phyloP scores from a whole-genome alignment of 2,888 invertebrate genomes.

The Drosophila fungiperda region DNA sequence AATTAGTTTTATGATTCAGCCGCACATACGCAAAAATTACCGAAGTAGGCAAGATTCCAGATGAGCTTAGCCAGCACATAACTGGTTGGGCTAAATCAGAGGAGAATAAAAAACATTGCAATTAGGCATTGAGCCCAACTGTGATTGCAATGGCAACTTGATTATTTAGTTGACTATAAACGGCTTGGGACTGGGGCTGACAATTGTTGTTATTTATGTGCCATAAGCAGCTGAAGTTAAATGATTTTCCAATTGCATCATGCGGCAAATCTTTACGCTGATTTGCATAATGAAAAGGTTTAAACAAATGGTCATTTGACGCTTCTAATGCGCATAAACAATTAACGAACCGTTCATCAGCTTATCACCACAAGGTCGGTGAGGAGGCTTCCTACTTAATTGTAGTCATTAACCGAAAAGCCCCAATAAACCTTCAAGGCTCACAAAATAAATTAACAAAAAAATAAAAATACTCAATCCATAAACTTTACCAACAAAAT shows the following conservation, averaged over 20 bases:
- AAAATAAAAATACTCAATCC: conserved; percentile 15
- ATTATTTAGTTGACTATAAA: conserved; percentile 30
- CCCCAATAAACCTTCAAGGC: conserved; percentile 43
- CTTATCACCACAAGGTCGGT: conserved; percentile 51
- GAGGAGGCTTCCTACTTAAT: conserved; percentile 47
- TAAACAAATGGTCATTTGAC: conserved; percentile 31
- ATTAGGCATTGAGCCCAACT: conserved; percentile 32
- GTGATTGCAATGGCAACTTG: conserved; percentile 5
- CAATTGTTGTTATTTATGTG: conserved; percentile 21
- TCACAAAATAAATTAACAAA: conserved; percentile 43
- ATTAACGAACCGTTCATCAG: conserved; percentile 50
- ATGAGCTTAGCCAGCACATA: conserved; percentile 13
- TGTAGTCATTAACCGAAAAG: conserved; percentile 42
- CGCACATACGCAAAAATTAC: conserved; percentile 60
- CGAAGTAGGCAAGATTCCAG: conserved; percentile 8
- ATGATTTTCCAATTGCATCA: conserved; percentile 60
- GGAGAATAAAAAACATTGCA: conserved; percentile 19
- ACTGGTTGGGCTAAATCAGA: conserved; percentile 22
- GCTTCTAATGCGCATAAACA: conserved; percentile 36
- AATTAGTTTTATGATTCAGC: conserved; percentile 70
- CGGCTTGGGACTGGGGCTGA: conserved; percentile 9
- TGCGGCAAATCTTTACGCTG: conserved; percentile 14
- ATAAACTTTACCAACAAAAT: conserved; percentile 20
- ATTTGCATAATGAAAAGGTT: conserved; percentile 45
- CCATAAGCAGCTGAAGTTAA: conserved; percentile 31